Evolutionary conservation across 2,888 invertebrate species (phyloP), one percentile per base, ranked within the genome.

Genomic region (Drosophila testacea): DNA sequence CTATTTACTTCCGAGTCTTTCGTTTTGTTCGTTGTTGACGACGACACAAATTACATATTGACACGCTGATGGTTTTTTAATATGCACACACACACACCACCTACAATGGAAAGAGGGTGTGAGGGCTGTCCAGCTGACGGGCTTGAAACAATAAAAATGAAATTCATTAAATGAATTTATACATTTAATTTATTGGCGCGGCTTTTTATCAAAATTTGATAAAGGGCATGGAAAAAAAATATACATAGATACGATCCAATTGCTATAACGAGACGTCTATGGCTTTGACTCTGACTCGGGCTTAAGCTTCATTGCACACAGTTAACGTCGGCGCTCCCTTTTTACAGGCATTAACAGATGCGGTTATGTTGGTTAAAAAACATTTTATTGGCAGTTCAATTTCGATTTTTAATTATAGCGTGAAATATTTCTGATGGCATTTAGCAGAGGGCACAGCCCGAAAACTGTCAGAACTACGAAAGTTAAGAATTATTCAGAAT

Each of bases 61-160:
- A 79, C 89, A 80, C 81, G 88, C 90, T 88, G 88, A 90, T 90
- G 90, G 90, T 85, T 88, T 88, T 88, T 88, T 90, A 88, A 88
- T 88, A 88, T 85, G 85, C 83, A 73, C 87, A 86, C 62, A 36
- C 62, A 57, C 52, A 56, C 51, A 57, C 42, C 27, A 66, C 57
- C 39, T n/a, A 65, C 66, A 48, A 13, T 54, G 47, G 9, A 27
- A 10, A 10, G 13, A 6, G 22, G 36, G 39, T 10, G 7, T 28
- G 27, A 22, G 11, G 34, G 13, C 7, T 9, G 32, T 34, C 10
- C 55, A 56, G 34, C 55, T 56, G 28, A 27, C 77, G 84, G 68
- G 50, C 69, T 56, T 84, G 74, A 80, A 87, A 87, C 83, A 83
- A 83, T 83, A 74, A 77, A 89, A 88, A 62, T 73, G 67, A 85